phyloP scores from a whole-genome alignment of 2,797 vertebrate species.

The Chlorospingus flavigularis region DNA sequence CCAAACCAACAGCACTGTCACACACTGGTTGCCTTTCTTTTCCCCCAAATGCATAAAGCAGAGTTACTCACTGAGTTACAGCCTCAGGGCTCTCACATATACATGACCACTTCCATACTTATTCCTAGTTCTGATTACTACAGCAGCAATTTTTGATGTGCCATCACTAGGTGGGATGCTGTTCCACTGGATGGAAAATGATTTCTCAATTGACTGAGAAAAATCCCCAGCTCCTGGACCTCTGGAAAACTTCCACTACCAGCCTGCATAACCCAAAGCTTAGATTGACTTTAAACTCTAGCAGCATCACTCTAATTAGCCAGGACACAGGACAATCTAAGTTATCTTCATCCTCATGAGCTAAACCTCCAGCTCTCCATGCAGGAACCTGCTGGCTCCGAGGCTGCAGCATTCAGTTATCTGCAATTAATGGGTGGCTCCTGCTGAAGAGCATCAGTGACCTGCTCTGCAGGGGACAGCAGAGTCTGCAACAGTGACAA shows the following conservation, averaged over 20 bases:
- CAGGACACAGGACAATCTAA: background rate
- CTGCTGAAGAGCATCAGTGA: background rate
- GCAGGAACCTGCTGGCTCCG: fast-evolving
- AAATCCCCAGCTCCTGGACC: background rate
- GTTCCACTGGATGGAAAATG: background rate
- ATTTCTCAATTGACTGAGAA: background rate
- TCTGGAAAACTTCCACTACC: background rate
- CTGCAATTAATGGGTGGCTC: fast-evolving
- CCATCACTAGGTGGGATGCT: background rate
- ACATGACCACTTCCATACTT: background rate
- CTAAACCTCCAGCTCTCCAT: background rate
- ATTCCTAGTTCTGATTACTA: background rate
- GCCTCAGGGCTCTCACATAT: background rate
- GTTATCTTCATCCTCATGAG: background rate
- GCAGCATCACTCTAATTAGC: background rate
- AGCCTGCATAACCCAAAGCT: background rate
- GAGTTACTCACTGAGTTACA: background rate
- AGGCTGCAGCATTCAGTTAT: fast-evolving
- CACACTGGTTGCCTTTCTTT: fast-evolving
- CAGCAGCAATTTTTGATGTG: background rate
- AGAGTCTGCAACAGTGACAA: fast-evolving
- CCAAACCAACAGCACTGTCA: background rate
- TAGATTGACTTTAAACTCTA: background rate
- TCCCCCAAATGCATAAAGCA: background rate
- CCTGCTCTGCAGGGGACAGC: fast-evolving